These are phyloP conservation scores for Eledona agricola DNA, from an alignment of 2,888 invertebrate species.

Conservation along the genomic window DNA sequence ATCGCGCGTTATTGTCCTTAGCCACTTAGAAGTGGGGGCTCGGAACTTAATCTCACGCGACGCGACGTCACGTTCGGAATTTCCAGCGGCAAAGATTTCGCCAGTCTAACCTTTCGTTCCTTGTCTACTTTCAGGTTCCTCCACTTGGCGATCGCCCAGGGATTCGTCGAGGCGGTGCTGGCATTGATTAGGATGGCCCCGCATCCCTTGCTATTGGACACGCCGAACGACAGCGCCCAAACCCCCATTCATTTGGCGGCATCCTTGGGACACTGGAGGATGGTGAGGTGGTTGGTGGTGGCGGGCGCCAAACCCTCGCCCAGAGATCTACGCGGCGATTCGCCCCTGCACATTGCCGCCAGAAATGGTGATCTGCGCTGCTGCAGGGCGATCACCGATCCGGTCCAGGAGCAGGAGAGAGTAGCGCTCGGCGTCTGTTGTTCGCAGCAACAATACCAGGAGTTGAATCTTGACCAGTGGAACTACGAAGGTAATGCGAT, in stretches of 20 bases:
- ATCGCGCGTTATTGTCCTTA: constrained; percentile 15
- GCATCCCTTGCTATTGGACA: constrained; percentile 78
- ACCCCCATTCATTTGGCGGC: constrained; percentile 90
- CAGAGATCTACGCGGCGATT: constrained; percentile 82
- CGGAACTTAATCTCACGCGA: constrained; percentile 4
- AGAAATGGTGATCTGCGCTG: constrained; percentile 74
- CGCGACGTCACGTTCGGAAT: constrained; percentile 7
- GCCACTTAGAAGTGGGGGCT: constrained; percentile 5
- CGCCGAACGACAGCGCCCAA: constrained; percentile 81
- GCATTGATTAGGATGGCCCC: constrained; percentile 82
- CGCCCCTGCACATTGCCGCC: constrained; percentile 86
- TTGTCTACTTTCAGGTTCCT: constrained; percentile 72
- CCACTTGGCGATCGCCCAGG: constrained; percentile 84
- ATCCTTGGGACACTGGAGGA: constrained; percentile 75
- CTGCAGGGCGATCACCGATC: constrained; percentile 76
- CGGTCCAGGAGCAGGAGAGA: constrained; percentile 67
- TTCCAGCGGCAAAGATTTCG: constrained; percentile 8
- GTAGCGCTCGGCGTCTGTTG: constrained; percentile 53
- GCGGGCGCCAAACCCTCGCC: constrained; percentile 77
- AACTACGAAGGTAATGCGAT: constrained; percentile 80
- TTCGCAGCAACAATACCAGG: constrained; percentile 60
- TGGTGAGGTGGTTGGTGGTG: constrained; percentile 79
- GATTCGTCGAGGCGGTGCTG: constrained; percentile 75
- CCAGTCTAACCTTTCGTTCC: too few relatives aligned
- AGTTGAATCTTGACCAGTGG: constrained; percentile 75